These are phyloP conservation scores for Zophobas atratus DNA, from an alignment of 1,140 invertebrate genomes.

Conservation along the genomic window DNA sequence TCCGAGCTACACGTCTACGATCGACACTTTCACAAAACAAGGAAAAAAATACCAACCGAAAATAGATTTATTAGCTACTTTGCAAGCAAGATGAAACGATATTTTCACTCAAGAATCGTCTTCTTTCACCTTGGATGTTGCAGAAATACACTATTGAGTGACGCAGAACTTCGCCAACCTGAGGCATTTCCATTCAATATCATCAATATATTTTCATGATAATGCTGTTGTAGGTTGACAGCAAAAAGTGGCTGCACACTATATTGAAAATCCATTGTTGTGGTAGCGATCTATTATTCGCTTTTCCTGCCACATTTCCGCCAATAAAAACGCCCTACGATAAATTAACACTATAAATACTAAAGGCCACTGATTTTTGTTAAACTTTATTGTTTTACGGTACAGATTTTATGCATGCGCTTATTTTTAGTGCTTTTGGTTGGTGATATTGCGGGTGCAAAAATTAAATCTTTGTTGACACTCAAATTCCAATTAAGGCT, in stretches of 20 bases:
- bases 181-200: constrained; percentile 36
- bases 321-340: background rate
- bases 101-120: constrained; percentile 2
- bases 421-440: background rate
- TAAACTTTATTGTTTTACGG: background rate
- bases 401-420: background rate
- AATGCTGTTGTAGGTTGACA: constrained; percentile 41
- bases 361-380: background rate
- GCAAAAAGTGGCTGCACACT: constrained; percentile 39
- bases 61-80: background rate
- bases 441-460: background rate
- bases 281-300: constrained; percentile 29
- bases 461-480: constrained; percentile 32
- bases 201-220: constrained; percentile 47
- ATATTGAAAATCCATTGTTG: constrained; percentile 44
- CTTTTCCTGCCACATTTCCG: constrained; percentile 28
- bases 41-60: background rate
- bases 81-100: background rate
- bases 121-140: constrained; percentile 1
- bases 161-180: constrained; percentile 12
- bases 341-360: constrained; percentile 18
- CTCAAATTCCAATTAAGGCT: constrained; percentile 20
- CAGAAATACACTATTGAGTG: constrained; percentile 15
- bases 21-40: background rate
- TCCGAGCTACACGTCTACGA: background rate